Conservation (phyloP, 1,140 invertebrate genomes). For the Gryllus bimaculatus region DNA sequence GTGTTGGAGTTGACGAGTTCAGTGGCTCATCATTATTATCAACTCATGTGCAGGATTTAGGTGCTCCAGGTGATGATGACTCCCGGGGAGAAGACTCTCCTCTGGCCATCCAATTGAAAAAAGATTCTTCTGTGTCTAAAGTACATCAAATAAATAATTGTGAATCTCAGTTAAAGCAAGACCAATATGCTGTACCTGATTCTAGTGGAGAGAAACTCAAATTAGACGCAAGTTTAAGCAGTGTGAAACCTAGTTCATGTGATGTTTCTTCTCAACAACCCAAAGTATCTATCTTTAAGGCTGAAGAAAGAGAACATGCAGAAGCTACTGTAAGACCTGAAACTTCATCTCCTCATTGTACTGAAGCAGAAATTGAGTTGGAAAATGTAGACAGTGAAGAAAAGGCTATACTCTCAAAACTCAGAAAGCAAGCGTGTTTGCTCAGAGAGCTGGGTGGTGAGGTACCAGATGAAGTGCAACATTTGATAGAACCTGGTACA, state of each 20-base stretch:
- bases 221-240: conserved; percentile 5
- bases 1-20: background rate
- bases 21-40: conserved; percentile 7
- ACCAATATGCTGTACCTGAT: background rate
- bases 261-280: background rate
- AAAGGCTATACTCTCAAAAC: conserved; percentile 31
- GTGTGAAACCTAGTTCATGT: background rate
- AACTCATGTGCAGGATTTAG: background rate
- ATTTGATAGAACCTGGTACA: conserved; percentile 21
- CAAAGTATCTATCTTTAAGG: background rate
- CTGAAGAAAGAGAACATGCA: background rate
- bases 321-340: conserved; percentile 1
- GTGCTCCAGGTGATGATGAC: conserved; percentile 2
- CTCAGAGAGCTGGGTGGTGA: conserved; percentile 36
- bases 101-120: background rate
- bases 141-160: background rate
- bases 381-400: conserved; percentile 32
- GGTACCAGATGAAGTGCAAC: conserved; percentile 30
- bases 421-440: conserved; percentile 35
- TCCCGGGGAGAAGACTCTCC: background rate
- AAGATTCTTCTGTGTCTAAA: background rate
- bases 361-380: conserved; percentile 18
- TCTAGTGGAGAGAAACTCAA: conserved; percentile 18
- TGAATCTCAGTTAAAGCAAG: background rate
- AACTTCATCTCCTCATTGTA: background rate